Evolutionary conservation across 2,113 vertebrate species (phyloP), one percentile per base, ranked within the genome.

Genomic region (Syngnathus floridae): DNA sequence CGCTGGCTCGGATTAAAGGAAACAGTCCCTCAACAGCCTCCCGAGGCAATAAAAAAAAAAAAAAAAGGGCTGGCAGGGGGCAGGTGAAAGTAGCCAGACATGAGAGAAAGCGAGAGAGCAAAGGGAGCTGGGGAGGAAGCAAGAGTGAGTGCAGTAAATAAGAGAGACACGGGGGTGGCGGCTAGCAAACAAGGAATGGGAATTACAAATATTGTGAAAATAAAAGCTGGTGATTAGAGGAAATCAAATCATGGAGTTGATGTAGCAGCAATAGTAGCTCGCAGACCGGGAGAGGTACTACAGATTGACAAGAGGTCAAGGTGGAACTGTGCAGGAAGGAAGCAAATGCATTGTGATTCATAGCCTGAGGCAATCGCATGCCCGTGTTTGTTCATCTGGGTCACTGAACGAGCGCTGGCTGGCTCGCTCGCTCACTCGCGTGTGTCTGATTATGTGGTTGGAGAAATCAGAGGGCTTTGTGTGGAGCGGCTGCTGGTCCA

Each of bases 281-380:
- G 88, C 90, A 88, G 78, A 69, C 88, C 89, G 89, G 90, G 91
- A 90, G 89, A 90, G 57, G 86, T 88, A 87, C 82, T 85, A 89
- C 91, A 93, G 91, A 86, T 31, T 31, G 26, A 31, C 92, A 91
- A 62, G 81, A 79, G 84, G 83, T 86, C 82, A 87, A 87, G 87
- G 87, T 86, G 85, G 83, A 85, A 82, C 81, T 62, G 75, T 81
- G 79, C 87, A 86, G 84, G 85, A 83, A 87, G 84, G 51, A 80
- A 88, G 78, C 83, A 75, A 76, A 73, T 91, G 93, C 91, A 93
- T 97, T 96, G 93, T 96, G 95, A 96, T 97, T 97, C 94, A 95
- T 94, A 93, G 92, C 91, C 91, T 90, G 94, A 92, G 92, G 90
- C 94, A 92, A 92, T 93, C 79, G 80, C 65, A 74, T 76, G 84